Evolutionary conservation across 2,113 vertebrate species (phyloP).

Genomic region (Phrynosoma blainvillii): DNA sequence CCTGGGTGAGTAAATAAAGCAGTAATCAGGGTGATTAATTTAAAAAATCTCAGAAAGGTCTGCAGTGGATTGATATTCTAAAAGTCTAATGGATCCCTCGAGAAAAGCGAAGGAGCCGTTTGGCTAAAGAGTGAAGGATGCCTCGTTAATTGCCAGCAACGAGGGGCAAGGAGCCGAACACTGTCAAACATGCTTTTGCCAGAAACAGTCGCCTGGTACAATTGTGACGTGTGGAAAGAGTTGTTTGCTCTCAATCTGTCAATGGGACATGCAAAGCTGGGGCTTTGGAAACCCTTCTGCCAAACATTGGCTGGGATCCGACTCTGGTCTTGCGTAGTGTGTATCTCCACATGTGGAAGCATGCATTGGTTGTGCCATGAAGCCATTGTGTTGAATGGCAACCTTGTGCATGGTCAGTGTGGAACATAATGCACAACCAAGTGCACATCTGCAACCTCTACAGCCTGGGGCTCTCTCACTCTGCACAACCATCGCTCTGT

Average conservation of each 20-base stretch:
- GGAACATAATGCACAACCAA: too few species aligned
- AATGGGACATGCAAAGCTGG: too few species aligned
- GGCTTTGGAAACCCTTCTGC: background rate
- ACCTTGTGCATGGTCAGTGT: too few species aligned
- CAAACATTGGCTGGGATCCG: background rate
- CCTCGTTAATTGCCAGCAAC: conserved; percentile 59
- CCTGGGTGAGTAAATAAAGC: conserved; percentile 80
- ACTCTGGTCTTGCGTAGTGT: background rate
- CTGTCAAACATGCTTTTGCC: conserved; percentile 35
- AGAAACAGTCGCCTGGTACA: background rate
- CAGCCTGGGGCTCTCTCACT: too few species aligned
- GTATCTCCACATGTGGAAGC: too few species aligned
- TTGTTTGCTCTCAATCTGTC: too few species aligned
- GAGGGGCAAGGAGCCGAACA: conserved; percentile 19
- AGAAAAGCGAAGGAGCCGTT: conserved; percentile 57
- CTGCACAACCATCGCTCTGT: too few species aligned
- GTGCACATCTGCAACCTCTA: too few species aligned
- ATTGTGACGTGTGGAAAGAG: fast-evolving
- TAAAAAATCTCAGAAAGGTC: conserved; percentile 71
- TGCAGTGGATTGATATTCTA: conserved; percentile 68
- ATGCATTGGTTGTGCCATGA: too few species aligned
- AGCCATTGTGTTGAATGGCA: too few species aligned
- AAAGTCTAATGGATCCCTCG: conserved; percentile 59
- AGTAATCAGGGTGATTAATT: conserved; percentile 81
- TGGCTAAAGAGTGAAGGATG: conserved; percentile 37